Percentiles rank a stretch among this genome's conserved stretches.
phyloP scores from a whole-genome alignment of 2,113 vertebrate species.

The Dromas ardeola region DNA sequence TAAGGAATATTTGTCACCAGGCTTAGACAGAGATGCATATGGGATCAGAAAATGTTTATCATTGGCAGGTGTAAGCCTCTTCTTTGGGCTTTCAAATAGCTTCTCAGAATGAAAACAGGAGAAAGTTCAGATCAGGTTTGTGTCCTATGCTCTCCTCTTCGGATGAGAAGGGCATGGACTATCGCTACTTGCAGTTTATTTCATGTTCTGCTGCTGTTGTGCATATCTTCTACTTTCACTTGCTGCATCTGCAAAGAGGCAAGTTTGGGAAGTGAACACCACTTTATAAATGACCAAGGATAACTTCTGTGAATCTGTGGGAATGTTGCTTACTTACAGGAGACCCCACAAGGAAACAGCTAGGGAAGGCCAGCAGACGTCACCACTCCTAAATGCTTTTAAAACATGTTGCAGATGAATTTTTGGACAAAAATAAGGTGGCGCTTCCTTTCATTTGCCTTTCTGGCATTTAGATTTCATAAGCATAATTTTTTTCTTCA shows the following conservation, averaged over 20 bases:
- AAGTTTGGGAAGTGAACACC: background rate
- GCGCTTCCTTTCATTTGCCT: background rate
- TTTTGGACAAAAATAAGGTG: background rate
- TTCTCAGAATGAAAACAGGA: background rate
- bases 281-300: background rate
- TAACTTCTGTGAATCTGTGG: background rate
- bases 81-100: background rate
- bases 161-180: background rate
- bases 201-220: background rate
- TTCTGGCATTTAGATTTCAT: background rate
- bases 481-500: background rate
- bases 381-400: background rate
- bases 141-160: background rate
- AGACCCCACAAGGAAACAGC: background rate
- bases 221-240: background rate
- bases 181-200: background rate
- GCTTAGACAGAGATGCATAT: background rate
- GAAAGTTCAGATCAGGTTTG: background rate
- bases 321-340: background rate
- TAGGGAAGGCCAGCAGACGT: background rate
- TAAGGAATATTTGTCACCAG: background rate
- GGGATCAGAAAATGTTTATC: background rate
- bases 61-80: background rate
- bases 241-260: background rate
- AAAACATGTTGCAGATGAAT: background rate